Conservation (phyloP, 2,113 vertebrate species). For the Lamprologus lemairii region DNA sequence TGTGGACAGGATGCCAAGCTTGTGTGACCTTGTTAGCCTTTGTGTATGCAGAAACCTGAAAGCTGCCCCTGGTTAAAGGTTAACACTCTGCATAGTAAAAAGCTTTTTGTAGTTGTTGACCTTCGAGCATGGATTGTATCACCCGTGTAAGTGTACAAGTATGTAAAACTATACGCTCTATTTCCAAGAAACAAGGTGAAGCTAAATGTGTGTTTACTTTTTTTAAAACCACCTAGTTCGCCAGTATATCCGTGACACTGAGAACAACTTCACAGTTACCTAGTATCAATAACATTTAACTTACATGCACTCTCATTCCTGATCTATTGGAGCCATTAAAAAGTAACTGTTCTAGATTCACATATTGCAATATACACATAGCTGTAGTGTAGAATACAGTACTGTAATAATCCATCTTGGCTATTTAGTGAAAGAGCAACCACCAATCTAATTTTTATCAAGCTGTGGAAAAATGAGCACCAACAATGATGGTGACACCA, state of each 20-base stretch:
- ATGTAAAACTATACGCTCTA: neutral
- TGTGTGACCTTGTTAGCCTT: slow-evolving; percentile 51
- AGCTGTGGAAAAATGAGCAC: neutral
- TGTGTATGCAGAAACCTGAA: slow-evolving; percentile 34
- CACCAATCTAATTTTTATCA: neutral
- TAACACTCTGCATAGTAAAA: slow-evolving; percentile 40
- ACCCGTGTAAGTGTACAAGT: neutral
- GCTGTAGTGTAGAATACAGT: neutral
- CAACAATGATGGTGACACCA: neutral
- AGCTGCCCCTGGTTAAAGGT: slow-evolving; percentile 53
- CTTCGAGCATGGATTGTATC: slow-evolving; percentile 4
- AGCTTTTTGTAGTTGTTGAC: slow-evolving; percentile 33
- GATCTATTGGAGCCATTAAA: neutral
- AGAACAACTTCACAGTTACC: neutral
- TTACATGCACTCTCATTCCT: neutral
- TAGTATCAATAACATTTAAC: neutral
- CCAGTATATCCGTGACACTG: neutral
- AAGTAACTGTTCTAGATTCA: neutral
- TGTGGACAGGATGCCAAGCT: slow-evolving; percentile 13
- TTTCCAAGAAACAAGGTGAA: neutral
- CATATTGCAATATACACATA: neutral
- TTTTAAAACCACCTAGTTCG: neutral
- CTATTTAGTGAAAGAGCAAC: neutral
- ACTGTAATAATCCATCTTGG: neutral
- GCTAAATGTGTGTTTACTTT: neutral